Evolutionary conservation across 2,888 invertebrate species (phyloP).

Genomic region (Anthoptus insignis): DNA sequence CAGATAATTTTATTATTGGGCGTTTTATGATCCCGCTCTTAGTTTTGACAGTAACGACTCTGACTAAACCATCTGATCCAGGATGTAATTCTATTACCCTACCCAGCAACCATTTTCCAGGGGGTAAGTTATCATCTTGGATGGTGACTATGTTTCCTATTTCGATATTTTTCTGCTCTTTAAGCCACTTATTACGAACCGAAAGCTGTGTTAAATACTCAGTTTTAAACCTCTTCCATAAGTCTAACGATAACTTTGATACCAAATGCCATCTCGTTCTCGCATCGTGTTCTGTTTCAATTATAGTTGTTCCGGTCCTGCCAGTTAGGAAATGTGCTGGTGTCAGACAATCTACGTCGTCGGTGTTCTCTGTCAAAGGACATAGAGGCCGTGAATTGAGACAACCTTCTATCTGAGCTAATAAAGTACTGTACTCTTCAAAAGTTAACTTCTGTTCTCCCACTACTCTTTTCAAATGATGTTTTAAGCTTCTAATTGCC

Average conservation of each 20-base stretch:
- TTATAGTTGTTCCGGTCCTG: background rate
- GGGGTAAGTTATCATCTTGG: background rate
- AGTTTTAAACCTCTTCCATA: background rate
- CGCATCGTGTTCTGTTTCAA: background rate
- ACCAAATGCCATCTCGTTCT: background rate
- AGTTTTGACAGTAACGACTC: background rate
- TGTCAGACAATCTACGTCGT: background rate
- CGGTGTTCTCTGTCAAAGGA: background rate
- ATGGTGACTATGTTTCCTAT: background rate
- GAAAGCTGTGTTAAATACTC: background rate
- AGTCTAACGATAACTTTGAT: background rate
- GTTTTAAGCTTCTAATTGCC: background rate
- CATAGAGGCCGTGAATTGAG: constrained; percentile 5
- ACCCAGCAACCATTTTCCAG: background rate
- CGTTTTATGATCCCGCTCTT: background rate
- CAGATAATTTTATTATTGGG: background rate
- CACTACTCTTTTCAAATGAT: background rate
- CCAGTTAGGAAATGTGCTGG: background rate
- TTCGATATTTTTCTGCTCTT: background rate
- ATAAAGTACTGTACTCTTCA: constrained; percentile 4
- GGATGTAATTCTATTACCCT: background rate
- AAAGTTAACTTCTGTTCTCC: constrained; percentile 3
- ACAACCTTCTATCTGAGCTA: background rate
- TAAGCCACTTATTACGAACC: background rate
- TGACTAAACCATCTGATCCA: background rate